Evolutionary conservation across 2,113 vertebrate genomes (phyloP), one percentile per base, ranked within the genome.

Genomic region (Nettapus auritus): DNA sequence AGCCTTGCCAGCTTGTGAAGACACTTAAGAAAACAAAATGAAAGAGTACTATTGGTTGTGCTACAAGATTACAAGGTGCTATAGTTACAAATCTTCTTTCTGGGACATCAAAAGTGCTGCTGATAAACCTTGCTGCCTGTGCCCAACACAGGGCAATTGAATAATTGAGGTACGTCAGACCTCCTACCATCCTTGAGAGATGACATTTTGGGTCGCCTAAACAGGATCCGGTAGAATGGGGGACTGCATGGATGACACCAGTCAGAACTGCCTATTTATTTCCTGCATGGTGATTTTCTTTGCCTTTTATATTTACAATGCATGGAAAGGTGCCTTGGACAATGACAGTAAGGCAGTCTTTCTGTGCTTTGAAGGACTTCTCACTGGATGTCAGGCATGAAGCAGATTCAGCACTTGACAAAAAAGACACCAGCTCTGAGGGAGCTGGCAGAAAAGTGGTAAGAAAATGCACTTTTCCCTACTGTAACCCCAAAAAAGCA

Each of bases 1-100:
- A 90, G 9, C 8, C 21, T 74, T 88, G 46, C 3, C 15, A 83
- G 22, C 5, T 83, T 80, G 23, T 8, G 34, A 95, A 64, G n/a
- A 71, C 8, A 28, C 26, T 44, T 29, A 81, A 64, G 40, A 82
- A 92, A 92, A 44, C 17, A 66, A 89, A 93, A 52, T 21, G 4
- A 3, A 70, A 74, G 50, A 69, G 25, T 5, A 6, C 0, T 46
- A 3, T 42, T 4, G 15, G 4, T 36, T 76, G 16, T 2, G 1
- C 26, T 70, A 29, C 21, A 66, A 76, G 28, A 11, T 86, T 88
- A 75, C 25, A 66, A 44, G 29, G 29, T 57, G 7, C 9, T 64
- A 3, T 11, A 57, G 16, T 1, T 63, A 31, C 11, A 62, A 55
- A 50, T 44, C 36, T 83, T 66, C 25, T 60, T 12, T 29, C 40